Evolutionary conservation across 2,797 vertebrate species (phyloP).

Genomic region (Bradypodion ventrale): DNA sequence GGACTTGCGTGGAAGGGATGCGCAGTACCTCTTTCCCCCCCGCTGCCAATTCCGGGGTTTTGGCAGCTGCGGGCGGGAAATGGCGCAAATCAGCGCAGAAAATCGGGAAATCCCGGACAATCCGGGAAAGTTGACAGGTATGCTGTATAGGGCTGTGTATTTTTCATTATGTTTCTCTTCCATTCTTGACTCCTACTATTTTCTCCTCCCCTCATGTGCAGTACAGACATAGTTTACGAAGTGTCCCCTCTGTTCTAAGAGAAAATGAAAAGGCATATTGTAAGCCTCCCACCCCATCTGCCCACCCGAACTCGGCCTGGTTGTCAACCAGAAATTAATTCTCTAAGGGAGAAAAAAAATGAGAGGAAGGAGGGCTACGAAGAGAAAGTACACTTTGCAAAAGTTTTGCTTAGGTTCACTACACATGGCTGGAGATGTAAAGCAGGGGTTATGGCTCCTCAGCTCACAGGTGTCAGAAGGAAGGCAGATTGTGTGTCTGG

Average conservation of each 20-base stretch:
- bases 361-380: slow-evolving; percentile 53
- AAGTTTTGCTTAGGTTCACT: slow-evolving; percentile 35
- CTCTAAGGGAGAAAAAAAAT: slow-evolving; percentile 60
- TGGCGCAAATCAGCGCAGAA: too few species aligned
- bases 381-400: slow-evolving; percentile 39
- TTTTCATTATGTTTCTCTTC: background rate
- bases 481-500: slow-evolving; percentile 60
- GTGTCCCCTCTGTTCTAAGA: slow-evolving; percentile 64
- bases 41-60: too few species aligned
- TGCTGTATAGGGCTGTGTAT: background rate
- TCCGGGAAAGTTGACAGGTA: too few species aligned
- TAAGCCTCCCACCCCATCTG: slow-evolving; percentile 43
- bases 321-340: slow-evolving; percentile 73
- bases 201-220: slow-evolving; percentile 49
- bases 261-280: slow-evolving; percentile 76
- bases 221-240: slow-evolving; percentile 34
- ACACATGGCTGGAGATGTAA: slow-evolving; percentile 43
- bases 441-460: slow-evolving; percentile 57
- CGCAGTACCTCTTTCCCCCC: too few species aligned
- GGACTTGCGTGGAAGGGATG: too few species aligned
- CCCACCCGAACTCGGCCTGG: slow-evolving; percentile 61
- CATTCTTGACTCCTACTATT: background rate
- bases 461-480: slow-evolving; percentile 59
- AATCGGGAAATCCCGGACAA: too few species aligned
- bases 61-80: too few species aligned